These are phyloP conservation scores for Neuroscelio doddi DNA, from an alignment of 2,888 invertebrate genomes.

Conservation along the genomic window DNA sequence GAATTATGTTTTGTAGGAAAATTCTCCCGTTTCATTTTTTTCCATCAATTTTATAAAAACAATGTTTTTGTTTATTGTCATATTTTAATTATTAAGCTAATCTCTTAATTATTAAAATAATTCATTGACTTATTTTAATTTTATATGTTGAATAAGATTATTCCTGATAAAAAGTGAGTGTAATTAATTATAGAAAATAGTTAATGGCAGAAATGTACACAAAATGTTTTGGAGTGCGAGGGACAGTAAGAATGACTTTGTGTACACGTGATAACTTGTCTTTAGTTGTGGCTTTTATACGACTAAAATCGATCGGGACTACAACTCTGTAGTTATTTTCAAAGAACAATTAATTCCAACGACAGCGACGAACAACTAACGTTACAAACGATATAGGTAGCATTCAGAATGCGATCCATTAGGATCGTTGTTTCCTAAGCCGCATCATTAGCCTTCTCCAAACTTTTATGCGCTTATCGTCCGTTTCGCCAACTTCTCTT, in stretches of 20 bases:
- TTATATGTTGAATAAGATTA: too few relatives aligned
- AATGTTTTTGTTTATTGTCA: too few relatives aligned
- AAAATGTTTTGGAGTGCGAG: constrained; percentile 4
- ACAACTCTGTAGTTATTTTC: constrained; percentile 20
- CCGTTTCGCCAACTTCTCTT: constrained; percentile 39
- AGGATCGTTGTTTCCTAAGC: constrained; percentile 40
- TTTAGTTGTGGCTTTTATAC: constrained; percentile 27
- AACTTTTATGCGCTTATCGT: constrained; percentile 46
- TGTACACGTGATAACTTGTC: constrained; percentile 25
- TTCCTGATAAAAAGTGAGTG: constrained; percentile 5
- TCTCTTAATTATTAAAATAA: too few relatives aligned
- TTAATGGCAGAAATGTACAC: not conserved
- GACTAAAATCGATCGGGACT: constrained; percentile 21
- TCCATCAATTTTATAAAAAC: too few relatives aligned
- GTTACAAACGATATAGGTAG: constrained; percentile 48
- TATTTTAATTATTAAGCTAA: too few relatives aligned
- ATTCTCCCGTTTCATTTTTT: too few relatives aligned
- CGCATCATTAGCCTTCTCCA: constrained; percentile 45
- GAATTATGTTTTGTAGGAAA: too few relatives aligned
- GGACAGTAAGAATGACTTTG: constrained; percentile 13
- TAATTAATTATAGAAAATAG: constrained; percentile 29
- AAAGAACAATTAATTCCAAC: constrained; percentile 43
- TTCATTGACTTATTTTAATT: too few relatives aligned
- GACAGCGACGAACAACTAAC: constrained; percentile 46
- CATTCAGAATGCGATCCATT: constrained; percentile 42